Conservation (phyloP, 2,888 invertebrate genomes). For the Sphinx pinastri region DNA sequence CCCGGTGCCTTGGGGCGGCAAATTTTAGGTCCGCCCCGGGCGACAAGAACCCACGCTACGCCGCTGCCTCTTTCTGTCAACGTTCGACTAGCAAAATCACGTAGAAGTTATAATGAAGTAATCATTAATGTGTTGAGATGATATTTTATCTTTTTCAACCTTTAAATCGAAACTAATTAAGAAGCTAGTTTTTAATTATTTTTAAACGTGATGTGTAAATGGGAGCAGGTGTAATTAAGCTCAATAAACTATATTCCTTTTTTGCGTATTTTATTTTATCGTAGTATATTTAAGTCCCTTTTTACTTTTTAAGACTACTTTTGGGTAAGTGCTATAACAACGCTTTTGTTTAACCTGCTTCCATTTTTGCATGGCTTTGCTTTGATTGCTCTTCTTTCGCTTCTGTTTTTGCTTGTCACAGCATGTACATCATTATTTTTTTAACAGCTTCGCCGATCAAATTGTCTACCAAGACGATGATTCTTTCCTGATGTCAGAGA, state of each 20-base stretch:
- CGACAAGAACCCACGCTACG: too few species aligned
- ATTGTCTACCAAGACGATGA: conserved; percentile 47
- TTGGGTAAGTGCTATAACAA: conserved; percentile 24
- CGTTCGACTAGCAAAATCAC: background rate
- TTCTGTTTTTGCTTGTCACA: conserved; percentile 42
- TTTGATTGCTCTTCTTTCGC: conserved; percentile 44
- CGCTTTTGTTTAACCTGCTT: conserved; percentile 65
- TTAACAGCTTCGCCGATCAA: conserved; percentile 51
- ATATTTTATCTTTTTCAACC: background rate
- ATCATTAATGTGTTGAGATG: background rate
- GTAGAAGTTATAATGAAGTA: background rate
- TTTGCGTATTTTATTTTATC: conserved; percentile 17
- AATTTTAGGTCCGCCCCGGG: too few species aligned
- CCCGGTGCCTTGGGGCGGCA: too few species aligned
- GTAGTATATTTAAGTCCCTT: background rate
- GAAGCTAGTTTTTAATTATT: conserved; percentile 6
- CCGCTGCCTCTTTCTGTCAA: background rate
- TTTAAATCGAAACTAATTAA: conserved; percentile 5
- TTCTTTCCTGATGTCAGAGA: conserved; percentile 56
- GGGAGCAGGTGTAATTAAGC: conserved; percentile 43
- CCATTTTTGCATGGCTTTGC: conserved; percentile 52
- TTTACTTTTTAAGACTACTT: background rate
- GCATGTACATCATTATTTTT: conserved; percentile 42
- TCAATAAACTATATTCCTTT: conserved; percentile 35
- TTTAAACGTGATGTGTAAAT: conserved; percentile 29